Conservation (phyloP, 2,888 invertebrate species). For the Microchrysa polita region DNA sequence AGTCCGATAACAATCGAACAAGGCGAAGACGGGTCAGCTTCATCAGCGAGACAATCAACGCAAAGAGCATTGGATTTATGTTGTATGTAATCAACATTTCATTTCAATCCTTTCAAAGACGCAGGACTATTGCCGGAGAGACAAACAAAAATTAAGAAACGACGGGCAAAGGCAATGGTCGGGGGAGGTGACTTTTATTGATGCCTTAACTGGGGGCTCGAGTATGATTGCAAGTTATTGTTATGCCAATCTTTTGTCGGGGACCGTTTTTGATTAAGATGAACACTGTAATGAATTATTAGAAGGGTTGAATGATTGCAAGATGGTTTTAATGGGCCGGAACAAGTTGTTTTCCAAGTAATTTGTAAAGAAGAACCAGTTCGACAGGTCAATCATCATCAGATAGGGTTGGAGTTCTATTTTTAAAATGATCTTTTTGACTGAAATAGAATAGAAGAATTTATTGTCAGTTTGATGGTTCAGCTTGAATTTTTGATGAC, state of each 20-base stretch:
- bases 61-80: conserved; percentile 12
- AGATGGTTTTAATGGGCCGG: conserved; percentile 47
- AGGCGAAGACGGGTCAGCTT: conserved; percentile 18
- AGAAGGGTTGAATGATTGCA: conserved; percentile 33
- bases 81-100: conserved; percentile 42
- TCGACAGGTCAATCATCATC: conserved; percentile 8
- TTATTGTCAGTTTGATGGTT: too few species aligned
- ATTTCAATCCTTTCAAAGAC: conserved; percentile 44
- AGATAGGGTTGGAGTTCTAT: too few species aligned
- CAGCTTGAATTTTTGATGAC: too few species aligned
- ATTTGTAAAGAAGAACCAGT: conserved; percentile 14
- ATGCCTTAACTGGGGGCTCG: conserved; percentile 45
- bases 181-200: conserved; percentile 43
- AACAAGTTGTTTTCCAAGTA: conserved; percentile 45
- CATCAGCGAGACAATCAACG: conserved; percentile 9
- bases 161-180: too few species aligned
- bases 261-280: conserved; percentile 45
- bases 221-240: conserved; percentile 48
- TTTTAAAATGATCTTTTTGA: too few species aligned
- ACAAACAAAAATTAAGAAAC: conserved; percentile 16
- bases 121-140: neutral
- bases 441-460: too few species aligned
- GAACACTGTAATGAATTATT: conserved; percentile 48
- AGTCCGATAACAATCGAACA: conserved; percentile 41
- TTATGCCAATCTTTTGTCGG: conserved; percentile 48